A percentile compares a stretch with the other conserved stretches of the same genome.
Conservation (phyloP, 2,888 invertebrate species). For the Cantharis nigra region DNA sequence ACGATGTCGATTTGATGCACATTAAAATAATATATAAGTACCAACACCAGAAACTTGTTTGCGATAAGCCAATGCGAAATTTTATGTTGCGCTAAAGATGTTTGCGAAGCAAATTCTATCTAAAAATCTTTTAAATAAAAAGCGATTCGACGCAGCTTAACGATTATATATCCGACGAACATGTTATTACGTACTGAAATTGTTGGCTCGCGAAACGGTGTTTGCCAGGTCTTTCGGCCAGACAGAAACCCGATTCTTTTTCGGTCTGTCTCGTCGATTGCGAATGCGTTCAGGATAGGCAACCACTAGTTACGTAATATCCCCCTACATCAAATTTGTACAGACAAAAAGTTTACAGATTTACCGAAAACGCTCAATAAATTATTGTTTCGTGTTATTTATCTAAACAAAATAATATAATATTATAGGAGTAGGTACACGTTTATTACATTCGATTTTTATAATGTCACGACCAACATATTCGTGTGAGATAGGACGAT, state of each 20-base stretch:
- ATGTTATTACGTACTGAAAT: constrained; percentile 52
- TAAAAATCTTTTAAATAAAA: constrained; percentile 24
- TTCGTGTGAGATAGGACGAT: not conserved
- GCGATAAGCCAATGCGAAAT: not conserved
- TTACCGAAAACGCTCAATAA: not conserved
- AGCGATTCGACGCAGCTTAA: constrained; percentile 22
- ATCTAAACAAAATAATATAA: not conserved
- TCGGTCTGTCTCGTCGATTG: constrained; percentile 47
- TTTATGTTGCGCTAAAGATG: not conserved
- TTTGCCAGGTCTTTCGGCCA: constrained; percentile 43
- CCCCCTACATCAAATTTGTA: constrained; percentile 46
- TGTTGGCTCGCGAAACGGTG: constrained; percentile 39
- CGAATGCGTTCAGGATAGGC: constrained; percentile 43
- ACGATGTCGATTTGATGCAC: not conserved
- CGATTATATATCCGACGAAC: constrained; percentile 36
- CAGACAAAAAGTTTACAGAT: constrained; percentile 13
- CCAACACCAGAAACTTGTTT: not conserved
- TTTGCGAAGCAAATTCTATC: constrained; percentile 18
- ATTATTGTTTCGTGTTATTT: not conserved
- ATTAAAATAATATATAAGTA: not conserved
- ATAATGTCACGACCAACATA: not conserved
- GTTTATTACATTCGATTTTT: not conserved
- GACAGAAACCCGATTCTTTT: constrained; percentile 47
- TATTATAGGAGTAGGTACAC: not conserved
- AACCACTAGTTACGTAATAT: constrained; percentile 50